These are phyloP conservation scores for Euphydryas editha DNA, from an alignment of 2,888 invertebrate genomes.

Conservation along the genomic window DNA sequence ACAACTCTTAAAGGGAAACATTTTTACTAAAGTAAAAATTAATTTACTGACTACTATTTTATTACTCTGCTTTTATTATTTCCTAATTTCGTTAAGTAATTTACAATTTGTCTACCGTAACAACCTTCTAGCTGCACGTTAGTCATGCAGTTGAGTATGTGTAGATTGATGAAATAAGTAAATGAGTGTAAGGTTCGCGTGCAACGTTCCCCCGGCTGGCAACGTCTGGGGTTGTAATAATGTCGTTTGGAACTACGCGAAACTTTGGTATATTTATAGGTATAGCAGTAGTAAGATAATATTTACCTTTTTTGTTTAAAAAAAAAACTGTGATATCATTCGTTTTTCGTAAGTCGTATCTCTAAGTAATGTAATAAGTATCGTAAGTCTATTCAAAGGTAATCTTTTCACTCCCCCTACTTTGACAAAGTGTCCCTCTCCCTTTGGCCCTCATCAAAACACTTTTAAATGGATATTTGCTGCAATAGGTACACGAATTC, in stretches of 20 bases:
- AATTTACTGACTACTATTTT: no score
- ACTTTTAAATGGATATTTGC: conserved; percentile 52
- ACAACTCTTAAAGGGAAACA: no score
- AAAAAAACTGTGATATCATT: neutral
- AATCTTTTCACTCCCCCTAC: conserved; percentile 40
- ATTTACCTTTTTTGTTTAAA: neutral
- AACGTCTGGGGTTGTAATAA: conserved; percentile 42
- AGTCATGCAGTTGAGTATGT: conserved; percentile 11
- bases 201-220: conserved; percentile 42
- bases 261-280: conserved; percentile 13
- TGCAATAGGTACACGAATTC: conserved; percentile 36
- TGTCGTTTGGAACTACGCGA: conserved; percentile 32
- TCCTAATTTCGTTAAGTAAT: neutral
- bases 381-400: no score
- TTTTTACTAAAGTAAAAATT: no score
- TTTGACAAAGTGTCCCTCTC: conserved; percentile 49
- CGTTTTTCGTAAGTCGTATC: neutral
- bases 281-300: neutral
- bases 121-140: neutral
- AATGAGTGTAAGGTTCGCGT: conserved; percentile 29
- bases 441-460: conserved; percentile 44
- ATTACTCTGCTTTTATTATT: neutral
- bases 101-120: conserved; percentile 6
- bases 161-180: neutral
- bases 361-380: no score